phyloP scores from a whole-genome alignment of 2,888 invertebrate species.

The Arrhopalites spinosus region DNA sequence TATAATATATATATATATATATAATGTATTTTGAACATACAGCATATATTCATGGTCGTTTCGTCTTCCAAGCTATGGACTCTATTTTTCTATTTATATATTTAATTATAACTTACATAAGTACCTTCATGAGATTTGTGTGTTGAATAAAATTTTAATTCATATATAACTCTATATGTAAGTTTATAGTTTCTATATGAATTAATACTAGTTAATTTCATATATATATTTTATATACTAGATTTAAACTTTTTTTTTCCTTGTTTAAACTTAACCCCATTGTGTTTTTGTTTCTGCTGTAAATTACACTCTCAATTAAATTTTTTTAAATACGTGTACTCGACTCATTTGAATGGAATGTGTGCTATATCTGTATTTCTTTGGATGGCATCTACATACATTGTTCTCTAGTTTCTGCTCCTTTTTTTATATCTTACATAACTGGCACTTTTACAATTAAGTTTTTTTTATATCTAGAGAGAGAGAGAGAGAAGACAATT shows the following conservation, averaged over 20 bases:
- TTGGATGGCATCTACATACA: conserved; percentile 1
- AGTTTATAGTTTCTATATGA: too few relatives aligned
- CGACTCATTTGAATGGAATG: neutral
- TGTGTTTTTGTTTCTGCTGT: neutral
- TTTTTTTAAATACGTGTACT: neutral
- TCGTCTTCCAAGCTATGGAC: too few relatives aligned
- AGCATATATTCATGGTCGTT: too few relatives aligned
- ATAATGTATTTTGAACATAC: neutral
- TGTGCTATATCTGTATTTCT: too few relatives aligned
- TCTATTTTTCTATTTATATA: too few relatives aligned
- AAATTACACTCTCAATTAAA: too few relatives aligned
- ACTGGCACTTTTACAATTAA: neutral
- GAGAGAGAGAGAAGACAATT: neutral
- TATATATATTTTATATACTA: neutral
- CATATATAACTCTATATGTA: too few relatives aligned
- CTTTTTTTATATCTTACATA: neutral
- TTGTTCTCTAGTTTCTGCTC: neutral
- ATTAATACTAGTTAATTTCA: neutral
- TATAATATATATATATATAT: neutral
- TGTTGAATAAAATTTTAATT: too few relatives aligned
- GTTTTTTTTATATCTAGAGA: neutral
- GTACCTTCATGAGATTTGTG: too few relatives aligned
- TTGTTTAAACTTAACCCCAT: neutral
- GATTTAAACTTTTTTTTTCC: neutral
- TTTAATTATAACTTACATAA: too few relatives aligned